Conservation (phyloP, 30 jellyfish, hydroid and myxozoan species). For the Morbakka virulenta region DNA sequence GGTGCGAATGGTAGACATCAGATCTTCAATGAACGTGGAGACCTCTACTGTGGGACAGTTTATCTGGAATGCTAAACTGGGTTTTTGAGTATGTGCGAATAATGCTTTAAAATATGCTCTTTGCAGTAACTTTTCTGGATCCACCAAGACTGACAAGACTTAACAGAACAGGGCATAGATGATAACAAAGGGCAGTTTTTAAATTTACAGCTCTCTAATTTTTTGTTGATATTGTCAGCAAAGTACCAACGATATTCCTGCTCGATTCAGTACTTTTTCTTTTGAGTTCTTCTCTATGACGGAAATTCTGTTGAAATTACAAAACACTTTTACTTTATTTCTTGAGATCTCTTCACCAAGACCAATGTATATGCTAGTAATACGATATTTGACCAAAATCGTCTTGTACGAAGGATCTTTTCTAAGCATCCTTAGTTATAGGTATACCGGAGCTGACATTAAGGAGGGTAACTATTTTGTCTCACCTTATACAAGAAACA, state of each 20-base stretch:
- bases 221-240: conserved; percentile 32
- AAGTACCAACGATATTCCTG: conserved; percentile 24
- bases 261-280: conserved; percentile 37
- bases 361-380: neutral
- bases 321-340: neutral
- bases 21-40: conserved; percentile 4
- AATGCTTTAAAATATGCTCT: conserved; percentile 19
- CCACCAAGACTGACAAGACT: conserved; percentile 55
- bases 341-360: conserved; percentile 15
- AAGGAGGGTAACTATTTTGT: neutral
- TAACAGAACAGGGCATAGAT: conserved; percentile 38
- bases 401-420: neutral
- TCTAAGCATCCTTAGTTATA: neutral
- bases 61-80: neutral
- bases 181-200: conserved; percentile 22
- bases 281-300: neutral
- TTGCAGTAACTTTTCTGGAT: conserved; percentile 3
- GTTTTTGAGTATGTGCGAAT: neutral
- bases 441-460: conserved; percentile 31
- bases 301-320: neutral
- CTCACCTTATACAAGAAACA: neutral
- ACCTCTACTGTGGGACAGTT: neutral
- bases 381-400: conserved; percentile 1
- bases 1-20: conserved; percentile 38
- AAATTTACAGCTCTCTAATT: conserved; percentile 1